Evolutionary conservation across 2,113 vertebrate species (phyloP).

Genomic region (Chrysochloris asiatica): DNA sequence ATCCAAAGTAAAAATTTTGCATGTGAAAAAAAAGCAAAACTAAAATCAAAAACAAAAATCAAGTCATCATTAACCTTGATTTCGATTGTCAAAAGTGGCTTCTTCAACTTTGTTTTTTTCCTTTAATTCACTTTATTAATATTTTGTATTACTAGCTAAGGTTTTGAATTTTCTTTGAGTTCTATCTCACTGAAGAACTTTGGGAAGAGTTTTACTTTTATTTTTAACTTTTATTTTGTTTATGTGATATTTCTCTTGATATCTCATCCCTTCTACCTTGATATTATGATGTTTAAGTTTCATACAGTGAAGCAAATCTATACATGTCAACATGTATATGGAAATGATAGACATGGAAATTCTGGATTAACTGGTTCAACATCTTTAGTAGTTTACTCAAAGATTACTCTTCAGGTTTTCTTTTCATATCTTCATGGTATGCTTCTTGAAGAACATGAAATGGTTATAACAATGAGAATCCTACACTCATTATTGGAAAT

Average conservation of each 20-base stretch:
- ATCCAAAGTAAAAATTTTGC: not conserved
- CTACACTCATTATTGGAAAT: not conserved
- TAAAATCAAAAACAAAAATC: not conserved
- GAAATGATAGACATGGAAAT: not conserved
- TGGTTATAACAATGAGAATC: not conserved
- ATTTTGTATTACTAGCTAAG: constrained; percentile 31
- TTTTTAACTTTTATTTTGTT: not conserved
- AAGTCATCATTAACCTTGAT: not conserved
- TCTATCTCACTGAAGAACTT: not conserved
- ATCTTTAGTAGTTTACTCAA: not conserved
- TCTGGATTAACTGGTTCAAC: not conserved
- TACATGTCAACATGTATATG: not conserved
- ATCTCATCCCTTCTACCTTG: not conserved
- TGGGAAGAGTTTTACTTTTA: not conserved
- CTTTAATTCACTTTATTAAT: not conserved
- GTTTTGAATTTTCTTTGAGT: not conserved
- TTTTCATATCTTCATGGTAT: not conserved
- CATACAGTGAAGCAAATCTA: not conserved
- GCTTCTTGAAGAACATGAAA: not conserved
- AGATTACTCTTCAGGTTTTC: not conserved
- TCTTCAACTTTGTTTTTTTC: not conserved
- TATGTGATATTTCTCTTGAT: not conserved
- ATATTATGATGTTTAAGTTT: not conserved
- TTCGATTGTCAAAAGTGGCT: not conserved
- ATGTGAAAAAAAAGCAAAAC: too few relatives aligned